Conservation (phyloP, 2,888 invertebrate genomes). For the Pycnomerus fuliginosus region DNA sequence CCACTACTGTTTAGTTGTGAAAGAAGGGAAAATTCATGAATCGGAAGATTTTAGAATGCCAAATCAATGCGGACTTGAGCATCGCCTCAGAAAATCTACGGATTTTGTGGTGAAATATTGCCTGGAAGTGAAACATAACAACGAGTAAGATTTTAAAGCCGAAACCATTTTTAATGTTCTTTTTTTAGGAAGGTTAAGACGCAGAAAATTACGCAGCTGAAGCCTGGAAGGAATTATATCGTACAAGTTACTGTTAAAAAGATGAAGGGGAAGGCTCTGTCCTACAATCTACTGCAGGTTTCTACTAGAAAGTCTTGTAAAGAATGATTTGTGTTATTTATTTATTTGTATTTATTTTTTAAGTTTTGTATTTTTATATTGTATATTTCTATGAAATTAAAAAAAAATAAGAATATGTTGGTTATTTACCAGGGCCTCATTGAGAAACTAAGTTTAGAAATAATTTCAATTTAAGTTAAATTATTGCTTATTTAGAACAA, state of each 20-base stretch:
- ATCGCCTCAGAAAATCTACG: slow-evolving; percentile 48
- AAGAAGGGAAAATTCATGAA: slow-evolving; percentile 45
- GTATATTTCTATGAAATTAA: too few species aligned
- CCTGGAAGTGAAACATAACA: slow-evolving; percentile 39
- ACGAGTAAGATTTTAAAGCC: slow-evolving; percentile 31
- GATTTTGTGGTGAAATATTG: slow-evolving; percentile 49
- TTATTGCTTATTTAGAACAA: too few species aligned
- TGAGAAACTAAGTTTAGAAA: too few species aligned
- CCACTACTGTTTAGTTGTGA: slow-evolving; percentile 51
- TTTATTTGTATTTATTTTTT: slow-evolving; percentile 5
- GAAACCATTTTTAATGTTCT: slow-evolving; percentile 4
- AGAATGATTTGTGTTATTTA: slow-evolving; percentile 1
- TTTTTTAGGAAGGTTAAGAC: slow-evolving; percentile 55
- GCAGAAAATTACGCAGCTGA: slow-evolving; percentile 54
- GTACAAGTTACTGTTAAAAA: slow-evolving; percentile 61
- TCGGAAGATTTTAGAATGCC: slow-evolving; percentile 43
- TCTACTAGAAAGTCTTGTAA: slow-evolving; percentile 48
- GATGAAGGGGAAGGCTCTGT: slow-evolving; percentile 57
- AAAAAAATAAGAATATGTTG: too few species aligned
- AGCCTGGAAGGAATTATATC: slow-evolving; percentile 57
- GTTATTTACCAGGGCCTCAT: too few species aligned
- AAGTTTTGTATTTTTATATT: too few species aligned
- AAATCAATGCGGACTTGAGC: slow-evolving; percentile 54
- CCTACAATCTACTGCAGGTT: slow-evolving; percentile 59
- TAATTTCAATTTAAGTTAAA: too few species aligned